These are phyloP conservation scores for Chelonoidis abingdonii DNA, from an alignment of 2,113 vertebrate genomes.

Conservation along the genomic window DNA sequence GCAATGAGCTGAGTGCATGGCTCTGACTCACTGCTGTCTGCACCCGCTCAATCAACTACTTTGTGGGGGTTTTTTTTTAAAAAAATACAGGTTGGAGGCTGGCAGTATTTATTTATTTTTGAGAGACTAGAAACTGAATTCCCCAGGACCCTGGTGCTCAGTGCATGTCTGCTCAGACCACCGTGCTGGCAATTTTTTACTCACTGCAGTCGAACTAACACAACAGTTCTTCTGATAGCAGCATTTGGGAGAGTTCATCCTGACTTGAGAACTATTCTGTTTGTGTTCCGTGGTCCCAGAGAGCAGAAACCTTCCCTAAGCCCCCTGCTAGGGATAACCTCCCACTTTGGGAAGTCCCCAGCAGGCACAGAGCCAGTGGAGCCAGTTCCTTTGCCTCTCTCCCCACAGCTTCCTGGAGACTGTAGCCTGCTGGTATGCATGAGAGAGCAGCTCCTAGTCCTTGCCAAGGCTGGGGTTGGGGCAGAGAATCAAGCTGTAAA, in stretches of 20 bases:
- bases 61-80: too few relatives aligned
- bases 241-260: background rate
- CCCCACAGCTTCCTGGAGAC: accelerated
- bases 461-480: background rate
- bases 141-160: background rate
- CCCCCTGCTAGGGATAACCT: background rate
- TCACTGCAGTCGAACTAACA: background rate
- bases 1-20: background rate
- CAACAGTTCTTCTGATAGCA: background rate
- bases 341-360: background rate
- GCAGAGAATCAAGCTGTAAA: accelerated
- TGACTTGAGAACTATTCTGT: background rate
- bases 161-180: background rate
- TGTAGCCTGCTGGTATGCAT: accelerated
- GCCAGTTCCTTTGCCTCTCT: background rate
- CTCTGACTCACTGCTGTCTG: background rate
- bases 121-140: background rate
- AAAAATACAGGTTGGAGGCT: too few relatives aligned
- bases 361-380: background rate
- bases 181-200: background rate
- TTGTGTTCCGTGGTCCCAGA: background rate
- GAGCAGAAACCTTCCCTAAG: background rate
- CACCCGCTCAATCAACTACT: too few relatives aligned
- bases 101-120: background rate
- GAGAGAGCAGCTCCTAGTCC: background rate